Percentiles rank a stretch among this genome's conserved stretches.
These are phyloP conservation scores for Alca torda DNA, from an alignment of 2,797 vertebrate species.

Conservation along the genomic window DNA sequence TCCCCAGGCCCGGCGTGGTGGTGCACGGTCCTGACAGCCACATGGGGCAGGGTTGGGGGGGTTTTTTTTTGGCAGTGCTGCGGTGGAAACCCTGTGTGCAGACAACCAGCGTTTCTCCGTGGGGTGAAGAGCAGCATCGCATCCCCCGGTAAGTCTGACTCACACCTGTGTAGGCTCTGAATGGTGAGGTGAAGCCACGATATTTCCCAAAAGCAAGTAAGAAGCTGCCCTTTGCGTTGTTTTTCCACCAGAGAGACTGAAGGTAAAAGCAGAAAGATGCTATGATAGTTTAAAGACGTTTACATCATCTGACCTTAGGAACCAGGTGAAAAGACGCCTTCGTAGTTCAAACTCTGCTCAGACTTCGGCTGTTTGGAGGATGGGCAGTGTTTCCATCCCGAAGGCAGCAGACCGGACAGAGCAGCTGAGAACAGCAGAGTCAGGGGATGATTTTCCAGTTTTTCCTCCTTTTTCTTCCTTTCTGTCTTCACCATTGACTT, in stretches of 20 bases:
- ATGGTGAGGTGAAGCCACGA: not conserved
- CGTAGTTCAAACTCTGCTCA: not conserved
- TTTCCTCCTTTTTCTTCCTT: not conserved
- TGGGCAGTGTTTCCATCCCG: not conserved
- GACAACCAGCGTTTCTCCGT: accelerated
- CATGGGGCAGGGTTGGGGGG: not conserved
- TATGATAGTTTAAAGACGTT: not conserved
- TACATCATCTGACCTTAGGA: not conserved
- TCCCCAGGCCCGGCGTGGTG: not conserved
- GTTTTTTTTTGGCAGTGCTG: not conserved
- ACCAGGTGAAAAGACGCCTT: not conserved
- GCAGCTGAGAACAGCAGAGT: not conserved
- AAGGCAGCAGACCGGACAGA: not conserved
- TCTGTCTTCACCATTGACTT: not conserved
- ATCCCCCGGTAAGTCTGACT: not conserved
- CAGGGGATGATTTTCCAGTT: not conserved
- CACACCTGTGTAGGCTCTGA: not conserved
- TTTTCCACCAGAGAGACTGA: not conserved
- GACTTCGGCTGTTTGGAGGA: not conserved
- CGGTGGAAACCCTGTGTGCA: not conserved
- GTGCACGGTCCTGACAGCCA: not conserved
- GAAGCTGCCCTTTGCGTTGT: not conserved
- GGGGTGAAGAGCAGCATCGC: not conserved
- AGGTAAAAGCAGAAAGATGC: not conserved
- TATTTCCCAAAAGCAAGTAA: not conserved